Evolutionary conservation across 2,797 vertebrate genomes (phyloP), one percentile per base, ranked within the genome.

Genomic region (Esox lucius): DNA sequence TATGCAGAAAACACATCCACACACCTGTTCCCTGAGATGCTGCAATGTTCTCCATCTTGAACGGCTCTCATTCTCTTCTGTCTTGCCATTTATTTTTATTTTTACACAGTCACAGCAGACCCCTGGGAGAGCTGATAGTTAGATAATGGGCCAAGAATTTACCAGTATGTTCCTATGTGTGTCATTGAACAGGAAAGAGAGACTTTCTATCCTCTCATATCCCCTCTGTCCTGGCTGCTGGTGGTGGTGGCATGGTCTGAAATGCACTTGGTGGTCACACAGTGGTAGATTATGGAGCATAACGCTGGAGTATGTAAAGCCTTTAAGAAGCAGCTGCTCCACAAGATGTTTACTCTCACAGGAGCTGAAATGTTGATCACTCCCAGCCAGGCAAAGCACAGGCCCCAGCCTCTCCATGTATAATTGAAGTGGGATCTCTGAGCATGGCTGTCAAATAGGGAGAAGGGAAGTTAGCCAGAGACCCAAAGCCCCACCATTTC

Each of bases 321-420:
- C 86, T 90, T 91, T 91, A 90, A 89, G 89, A 86, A 91, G 87
- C 90, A 89, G 87, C 90, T 93, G 93, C 86, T 93, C 84, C 65
- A 51, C 82, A 83, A 87, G 84, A 91, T 93, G 92, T 93, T 92
- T 89, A 83, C 87, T 91, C 90, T 88, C 90, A 65, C 81, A 66
- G 82, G 90, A 91, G 82, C 82, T 93, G 81, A 93, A 94, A 93
- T 94, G 94, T 95, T 93, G 93, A 94, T 94, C 87, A 90, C 88
- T 89, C 87, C 87, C 73, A 79, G 80, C 70, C 68, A 67, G 79
- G 87, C 84, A 78, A 85, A 78, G 84, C 87, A 70, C 68, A 76
- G 83, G 72, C 16, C 68, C 74, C 15, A 28, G 13, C 80, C 76
- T 83, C 80, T 83, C 87, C 86, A 92, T 92, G 86, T 91, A 91